Conservation (phyloP, 2,888 invertebrate species). For the Eilema caniola region DNA sequence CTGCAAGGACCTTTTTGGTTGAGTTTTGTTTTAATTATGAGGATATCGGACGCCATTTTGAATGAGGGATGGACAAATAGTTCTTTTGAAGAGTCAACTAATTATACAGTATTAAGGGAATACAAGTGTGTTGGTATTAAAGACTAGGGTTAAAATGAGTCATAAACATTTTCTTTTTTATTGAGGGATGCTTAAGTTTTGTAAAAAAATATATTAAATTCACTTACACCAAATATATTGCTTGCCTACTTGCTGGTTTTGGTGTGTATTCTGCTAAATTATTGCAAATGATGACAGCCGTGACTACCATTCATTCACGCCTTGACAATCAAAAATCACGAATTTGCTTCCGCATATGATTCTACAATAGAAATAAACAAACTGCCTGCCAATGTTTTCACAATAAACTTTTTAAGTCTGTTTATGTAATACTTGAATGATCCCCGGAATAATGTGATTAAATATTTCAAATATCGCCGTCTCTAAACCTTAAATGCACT, state of each 20-base stretch:
- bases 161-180: too few relatives aligned
- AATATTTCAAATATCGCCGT: not conserved
- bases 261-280: too few relatives aligned
- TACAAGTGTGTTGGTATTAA: not conserved
- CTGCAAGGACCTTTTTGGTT: constrained; percentile 27
- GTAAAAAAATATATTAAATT: too few relatives aligned
- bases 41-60: constrained; percentile 21
- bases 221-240: too few relatives aligned
- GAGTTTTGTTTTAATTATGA: constrained; percentile 42
- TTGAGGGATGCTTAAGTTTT: too few relatives aligned
- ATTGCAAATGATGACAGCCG: too few relatives aligned
- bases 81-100: constrained; percentile 19
- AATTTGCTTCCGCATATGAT: too few relatives aligned
- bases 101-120: not conserved
- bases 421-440: not conserved
- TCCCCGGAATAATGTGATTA: not conserved
- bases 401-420: not conserved
- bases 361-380: too few relatives aligned
- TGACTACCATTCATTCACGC: too few relatives aligned
- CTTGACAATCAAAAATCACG: too few relatives aligned
- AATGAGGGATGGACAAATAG: constrained; percentile 29
- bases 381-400: too few relatives aligned
- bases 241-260: too few relatives aligned
- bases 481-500: constrained; percentile 1
- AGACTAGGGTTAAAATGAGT: not conserved